A percentile compares a stretch with the other conserved stretches of the same genome.
Conservation (phyloP, 2,888 invertebrate species). For the Scaptomyza flava region DNA sequence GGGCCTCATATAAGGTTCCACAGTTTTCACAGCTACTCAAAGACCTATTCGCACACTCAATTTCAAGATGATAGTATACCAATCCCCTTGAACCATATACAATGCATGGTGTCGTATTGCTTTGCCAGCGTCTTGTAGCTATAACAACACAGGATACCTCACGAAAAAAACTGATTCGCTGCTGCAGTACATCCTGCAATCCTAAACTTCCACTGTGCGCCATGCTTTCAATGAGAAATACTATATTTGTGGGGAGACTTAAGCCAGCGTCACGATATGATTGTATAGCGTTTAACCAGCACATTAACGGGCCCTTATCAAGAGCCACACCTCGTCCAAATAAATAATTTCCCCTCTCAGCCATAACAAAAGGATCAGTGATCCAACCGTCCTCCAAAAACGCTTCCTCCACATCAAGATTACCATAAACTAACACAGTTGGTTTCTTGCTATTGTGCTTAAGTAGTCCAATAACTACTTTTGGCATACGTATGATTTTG, state of each 20-base stretch:
- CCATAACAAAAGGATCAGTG: slow-evolving; percentile 50
- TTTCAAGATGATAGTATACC: slow-evolving; percentile 52
- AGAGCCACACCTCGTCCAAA: slow-evolving; percentile 52
- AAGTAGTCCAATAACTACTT: slow-evolving; percentile 39
- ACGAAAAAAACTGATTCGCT: slow-evolving; percentile 57
- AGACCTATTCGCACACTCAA: slow-evolving; percentile 44
- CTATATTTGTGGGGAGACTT: slow-evolving; percentile 41
- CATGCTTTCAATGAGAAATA: slow-evolving; percentile 56
- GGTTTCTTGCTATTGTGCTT: slow-evolving; percentile 20
- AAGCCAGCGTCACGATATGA: slow-evolving; percentile 48
- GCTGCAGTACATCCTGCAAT: slow-evolving; percentile 38
- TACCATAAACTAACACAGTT: slow-evolving; percentile 52
- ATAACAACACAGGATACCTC: slow-evolving; percentile 50
- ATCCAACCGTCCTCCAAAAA: slow-evolving; percentile 42
- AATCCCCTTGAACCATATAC: slow-evolving; percentile 51
- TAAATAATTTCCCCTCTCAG: slow-evolving; percentile 42
- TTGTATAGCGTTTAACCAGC: slow-evolving; percentile 58
- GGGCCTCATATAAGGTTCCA: slow-evolving; percentile 49
- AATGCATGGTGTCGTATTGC: slow-evolving; percentile 33
- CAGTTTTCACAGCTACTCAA: slow-evolving; percentile 50
- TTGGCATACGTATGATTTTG: slow-evolving; percentile 45
- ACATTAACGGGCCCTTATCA: slow-evolving; percentile 54
- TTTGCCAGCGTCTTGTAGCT: slow-evolving; percentile 51
- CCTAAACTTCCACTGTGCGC: slow-evolving; percentile 52
- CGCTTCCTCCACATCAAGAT: slow-evolving; percentile 59